Base-by-base conservation (phyloP, 2,888 invertebrate species). In the Graphium colonna region DNA sequence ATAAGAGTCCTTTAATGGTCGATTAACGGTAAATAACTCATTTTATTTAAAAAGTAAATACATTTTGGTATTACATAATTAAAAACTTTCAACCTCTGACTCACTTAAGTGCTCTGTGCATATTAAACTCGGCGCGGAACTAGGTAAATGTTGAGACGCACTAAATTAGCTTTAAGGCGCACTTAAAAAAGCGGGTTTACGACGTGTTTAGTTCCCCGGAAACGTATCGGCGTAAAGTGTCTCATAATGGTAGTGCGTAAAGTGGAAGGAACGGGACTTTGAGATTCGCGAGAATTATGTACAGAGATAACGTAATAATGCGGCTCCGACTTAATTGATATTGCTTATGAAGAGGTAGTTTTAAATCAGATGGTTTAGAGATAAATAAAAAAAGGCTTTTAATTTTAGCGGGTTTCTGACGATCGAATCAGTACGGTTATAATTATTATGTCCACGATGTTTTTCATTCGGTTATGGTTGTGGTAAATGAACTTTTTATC, bases 161-260 rank as follows among this genome's bases (percentile, higher is more conserved):
- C 33, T 54, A 54, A 54, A 50, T 54, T 41, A 46, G 17, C 16
- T 26, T 50, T 45, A 50, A 45, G 16, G 26, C 33, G 45, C 21
- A 44, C 15, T 49, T 46, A 46, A 54, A 54, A 21, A 54, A 31
- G 26, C 33, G 10, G 45, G 45, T 49, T 50, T 54, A 54, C 41
- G 54, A 54, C n/a, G 49, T 54, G 54, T 54, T 54, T 54, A 54
- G 54, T 54, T 15, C 31, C 9, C 33, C 36, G 12, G 50, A 16
- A 45, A 16, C 17, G 38, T 17, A 26, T 21, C 8, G 21, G 13
- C 18, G 33, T 36, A 40, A 54, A 54, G 40, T 54, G 26, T 45
- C 50, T 44, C 40, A 18, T 50, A 50, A 54, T 54, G 45, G 54
- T 15, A 13, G 33, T 5, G 44, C 12, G 18, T 43, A 33, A 39